A percentile compares a stretch with the other conserved stretches of the same genome.
These are phyloP conservation scores for Cosmopolites sordidus DNA, from an alignment of 2,888 invertebrate species.

Conservation along the genomic window DNA sequence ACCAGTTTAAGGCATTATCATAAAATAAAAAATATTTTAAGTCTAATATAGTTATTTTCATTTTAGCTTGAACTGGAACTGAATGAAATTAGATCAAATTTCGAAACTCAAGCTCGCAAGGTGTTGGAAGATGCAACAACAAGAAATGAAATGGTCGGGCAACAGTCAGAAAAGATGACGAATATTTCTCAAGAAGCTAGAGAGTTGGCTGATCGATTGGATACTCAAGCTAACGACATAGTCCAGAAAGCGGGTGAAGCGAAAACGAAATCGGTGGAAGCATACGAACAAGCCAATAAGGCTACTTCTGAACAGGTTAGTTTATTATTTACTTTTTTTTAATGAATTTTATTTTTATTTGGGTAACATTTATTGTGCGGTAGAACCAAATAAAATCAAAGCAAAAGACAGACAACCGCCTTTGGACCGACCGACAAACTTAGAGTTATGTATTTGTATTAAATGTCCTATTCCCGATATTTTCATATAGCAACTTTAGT, in stretches of 20 bases:
- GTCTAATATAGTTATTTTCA: too few species aligned
- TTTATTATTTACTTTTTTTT: too few species aligned
- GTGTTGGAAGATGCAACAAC: slow-evolving; percentile 77
- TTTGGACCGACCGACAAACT: too few species aligned
- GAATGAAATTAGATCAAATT: slow-evolving; percentile 49
- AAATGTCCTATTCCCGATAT: too few species aligned
- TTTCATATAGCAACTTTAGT: too few species aligned
- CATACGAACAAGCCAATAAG: slow-evolving; percentile 75
- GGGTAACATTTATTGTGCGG: too few species aligned
- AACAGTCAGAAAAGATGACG: slow-evolving; percentile 89
- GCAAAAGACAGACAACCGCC: too few species aligned
- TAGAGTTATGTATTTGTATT: too few species aligned
- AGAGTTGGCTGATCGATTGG: slow-evolving; percentile 71
- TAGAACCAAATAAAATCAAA: too few species aligned
- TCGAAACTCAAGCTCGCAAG: slow-evolving; percentile 78
- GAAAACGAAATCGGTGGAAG: slow-evolving; percentile 75
- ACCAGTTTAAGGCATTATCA: too few species aligned
- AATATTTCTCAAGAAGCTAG: slow-evolving; percentile 86
- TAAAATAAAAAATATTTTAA: too few species aligned
- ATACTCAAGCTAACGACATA: slow-evolving; percentile 74
- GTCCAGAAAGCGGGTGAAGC: slow-evolving; percentile 74
- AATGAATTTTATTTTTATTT: too few species aligned
- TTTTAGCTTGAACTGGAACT: slow-evolving; percentile 22
- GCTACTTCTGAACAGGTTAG: slow-evolving; percentile 39
- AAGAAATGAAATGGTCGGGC: slow-evolving; percentile 79